These are phyloP conservation scores for Orius laevigatus DNA, from an alignment of 1,140 invertebrate genomes.

Conservation along the genomic window DNA sequence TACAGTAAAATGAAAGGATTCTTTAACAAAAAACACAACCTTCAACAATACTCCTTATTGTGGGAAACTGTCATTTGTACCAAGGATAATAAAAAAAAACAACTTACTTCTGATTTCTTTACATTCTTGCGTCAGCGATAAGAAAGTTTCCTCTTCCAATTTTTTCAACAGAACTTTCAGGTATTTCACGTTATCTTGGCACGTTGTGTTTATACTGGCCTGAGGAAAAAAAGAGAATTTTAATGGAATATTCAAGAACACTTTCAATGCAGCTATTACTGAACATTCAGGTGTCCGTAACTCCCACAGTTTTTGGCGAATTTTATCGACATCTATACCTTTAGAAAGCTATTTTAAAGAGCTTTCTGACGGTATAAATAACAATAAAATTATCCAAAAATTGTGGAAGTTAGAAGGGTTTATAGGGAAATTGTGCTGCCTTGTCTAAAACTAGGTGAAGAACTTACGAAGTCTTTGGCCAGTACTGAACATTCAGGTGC, in stretches of 20 bases:
- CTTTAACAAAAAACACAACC: too few relatives aligned
- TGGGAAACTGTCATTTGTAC: too few relatives aligned
- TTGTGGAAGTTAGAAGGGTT: neutral
- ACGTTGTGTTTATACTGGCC: slow-evolving; percentile 56
- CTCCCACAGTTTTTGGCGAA: neutral
- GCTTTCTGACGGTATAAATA: too few relatives aligned
- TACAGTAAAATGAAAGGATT: too few relatives aligned
- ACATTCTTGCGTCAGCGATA: slow-evolving; percentile 20
- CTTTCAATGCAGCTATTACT: neutral
- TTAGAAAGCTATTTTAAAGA: too few relatives aligned
- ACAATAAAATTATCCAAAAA: too few relatives aligned
- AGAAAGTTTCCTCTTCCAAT: slow-evolving; percentile 25
- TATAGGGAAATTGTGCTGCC: neutral
- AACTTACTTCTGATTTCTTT: slow-evolving; percentile 26
- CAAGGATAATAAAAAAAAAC: slow-evolving; percentile 9
- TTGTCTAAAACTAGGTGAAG: neutral
- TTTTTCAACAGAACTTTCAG: slow-evolving; percentile 39
- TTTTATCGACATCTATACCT: too few relatives aligned
- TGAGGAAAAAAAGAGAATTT: slow-evolving; percentile 31
- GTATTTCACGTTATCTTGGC: slow-evolving; percentile 53
- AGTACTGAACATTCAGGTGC: neutral
- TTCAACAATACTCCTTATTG: too few relatives aligned
- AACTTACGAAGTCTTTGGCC: neutral
- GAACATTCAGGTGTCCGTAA: neutral
- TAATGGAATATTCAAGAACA: neutral